Percentiles rank a stretch among this genome's conserved stretches.
Conservation (phyloP, 2,113 vertebrate species). For the Sinocyclocheilus maitianheensis region DNA sequence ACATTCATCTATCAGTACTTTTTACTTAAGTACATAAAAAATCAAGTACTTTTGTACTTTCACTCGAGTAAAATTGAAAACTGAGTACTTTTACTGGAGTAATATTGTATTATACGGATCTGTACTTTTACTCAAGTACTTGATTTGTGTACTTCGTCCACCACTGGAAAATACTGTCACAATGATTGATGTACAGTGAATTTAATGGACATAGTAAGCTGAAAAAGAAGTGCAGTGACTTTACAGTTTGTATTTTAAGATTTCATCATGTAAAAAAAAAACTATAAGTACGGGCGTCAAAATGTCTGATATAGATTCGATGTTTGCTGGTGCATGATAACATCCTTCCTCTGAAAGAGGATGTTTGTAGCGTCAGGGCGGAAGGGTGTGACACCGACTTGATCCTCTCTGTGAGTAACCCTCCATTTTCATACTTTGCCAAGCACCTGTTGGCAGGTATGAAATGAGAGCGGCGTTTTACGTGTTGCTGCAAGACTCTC, state of each 20-base stretch:
- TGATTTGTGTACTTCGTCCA: too few relatives aligned
- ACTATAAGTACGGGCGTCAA: neutral
- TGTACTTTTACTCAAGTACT: too few relatives aligned
- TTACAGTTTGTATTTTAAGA: neutral
- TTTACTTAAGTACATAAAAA: too few relatives aligned
- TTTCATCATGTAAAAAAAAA: neutral
- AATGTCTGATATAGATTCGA: neutral
- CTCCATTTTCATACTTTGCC: constrained; percentile 62
- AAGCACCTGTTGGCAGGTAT: constrained; percentile 77
- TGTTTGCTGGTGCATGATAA: constrained; percentile 15
- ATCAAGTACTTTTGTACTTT: too few relatives aligned
- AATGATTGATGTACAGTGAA: neutral
- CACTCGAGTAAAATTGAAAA: too few relatives aligned
- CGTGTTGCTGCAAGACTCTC: constrained; percentile 23
- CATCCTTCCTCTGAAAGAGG: neutral
- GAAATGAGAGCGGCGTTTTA: constrained; percentile 62
- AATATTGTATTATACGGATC: too few relatives aligned
- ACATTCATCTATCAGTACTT: too few relatives aligned
- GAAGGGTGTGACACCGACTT: constrained; percentile 52
- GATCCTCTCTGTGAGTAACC: constrained; percentile 65
- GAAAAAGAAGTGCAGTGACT: neutral
- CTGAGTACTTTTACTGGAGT: too few relatives aligned
- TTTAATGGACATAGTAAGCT: neutral
- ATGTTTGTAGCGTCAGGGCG: neutral
- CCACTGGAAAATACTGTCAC: too few relatives aligned